A percentile compares a stretch with the other conserved stretches of the same genome.
phyloP scores from a whole-genome alignment of 2,888 invertebrate species.

The Ormyrus labotus region DNA sequence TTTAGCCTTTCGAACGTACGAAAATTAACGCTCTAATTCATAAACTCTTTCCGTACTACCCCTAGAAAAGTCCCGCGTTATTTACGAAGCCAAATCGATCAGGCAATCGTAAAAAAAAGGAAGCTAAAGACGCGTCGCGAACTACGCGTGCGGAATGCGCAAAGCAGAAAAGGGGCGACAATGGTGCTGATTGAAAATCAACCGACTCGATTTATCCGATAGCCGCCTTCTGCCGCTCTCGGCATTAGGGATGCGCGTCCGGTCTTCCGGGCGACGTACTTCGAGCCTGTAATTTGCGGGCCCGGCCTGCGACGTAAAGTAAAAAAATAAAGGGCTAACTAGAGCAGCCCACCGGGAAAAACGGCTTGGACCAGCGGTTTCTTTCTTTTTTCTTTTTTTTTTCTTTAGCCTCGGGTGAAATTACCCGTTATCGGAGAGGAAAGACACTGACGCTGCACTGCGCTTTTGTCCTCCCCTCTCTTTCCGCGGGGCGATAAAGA shows the following conservation, averaged over 20 bases:
- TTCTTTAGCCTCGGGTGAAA: not conserved
- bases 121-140: not conserved
- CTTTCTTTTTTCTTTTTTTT: not conserved
- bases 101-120: not conserved
- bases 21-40: too few species aligned
- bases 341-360: not conserved
- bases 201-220: slow-evolving; percentile 35
- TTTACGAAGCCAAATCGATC: too few species aligned
- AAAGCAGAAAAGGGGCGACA: slow-evolving; percentile 66
- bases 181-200: slow-evolving; percentile 73
- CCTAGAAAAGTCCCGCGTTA: too few species aligned
- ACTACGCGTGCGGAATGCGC: slow-evolving; percentile 8
- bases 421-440: not conserved
- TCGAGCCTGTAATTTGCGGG: slow-evolving; percentile 72
- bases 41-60: too few species aligned
- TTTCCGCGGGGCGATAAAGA: too few species aligned
- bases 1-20: too few species aligned
- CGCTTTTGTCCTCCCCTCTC: too few species aligned
- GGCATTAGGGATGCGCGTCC: slow-evolving; percentile 49
- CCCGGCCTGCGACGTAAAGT: not conserved
- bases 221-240: not conserved
- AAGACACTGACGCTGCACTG: slow-evolving; percentile 15
- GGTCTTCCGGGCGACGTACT: slow-evolving; percentile 71
- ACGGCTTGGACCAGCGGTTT: slow-evolving; percentile 27
- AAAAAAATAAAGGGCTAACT: slow-evolving; percentile 8